Evolutionary conservation across 1,140 invertebrate species (phyloP), one percentile per base, ranked within the genome.

Genomic region (Tribolium madens): DNA sequence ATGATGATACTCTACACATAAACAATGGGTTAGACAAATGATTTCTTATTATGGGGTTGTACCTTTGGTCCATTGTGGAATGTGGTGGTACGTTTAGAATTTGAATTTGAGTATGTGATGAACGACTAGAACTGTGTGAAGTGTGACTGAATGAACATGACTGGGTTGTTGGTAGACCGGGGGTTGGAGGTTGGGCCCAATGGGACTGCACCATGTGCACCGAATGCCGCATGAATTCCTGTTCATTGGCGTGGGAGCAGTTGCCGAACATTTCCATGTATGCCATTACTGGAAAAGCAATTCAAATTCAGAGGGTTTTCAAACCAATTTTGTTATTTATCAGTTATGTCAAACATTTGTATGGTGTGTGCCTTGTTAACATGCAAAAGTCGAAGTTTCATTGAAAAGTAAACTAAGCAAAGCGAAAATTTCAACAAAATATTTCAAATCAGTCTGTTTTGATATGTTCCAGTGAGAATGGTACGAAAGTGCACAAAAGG

Each of bases 181-280:
- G 33, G 18, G 52, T 76, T 1, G 57, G 88, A 80, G 60, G 88
- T 87, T 85, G 91, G 88, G 78, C 89, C 88, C 90, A 93, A 84
- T 89, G 88, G 71, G 90, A 85, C 84, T 90, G 89, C 79, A 89
- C 91, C 73, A 93, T 89, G 83, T 95, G 94, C 81, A 96, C 89
- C 1, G 94, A 96, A 84, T 96, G 94, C 21, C 94, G 89, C 81
- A 94, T 91, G 85, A 94, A 92, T 81, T 95, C 93, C 77, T 89
- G 89, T 71, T 89, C 89, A 76, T 87, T 88, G 18, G 92, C 92
- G 81, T 95, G 93, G 73, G 93, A 93, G 87, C 95, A 96, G 84
- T 95, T 94, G 0, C 95, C 94, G 84, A 97, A 95, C 91, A 97
- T 95, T 86, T 97, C 94, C 95, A 98, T 97, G 87, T 98, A 98